Evolutionary conservation across 2,888 invertebrate genomes (phyloP), one percentile per base, ranked within the genome.

Genomic region (Escarpia spicata): DNA sequence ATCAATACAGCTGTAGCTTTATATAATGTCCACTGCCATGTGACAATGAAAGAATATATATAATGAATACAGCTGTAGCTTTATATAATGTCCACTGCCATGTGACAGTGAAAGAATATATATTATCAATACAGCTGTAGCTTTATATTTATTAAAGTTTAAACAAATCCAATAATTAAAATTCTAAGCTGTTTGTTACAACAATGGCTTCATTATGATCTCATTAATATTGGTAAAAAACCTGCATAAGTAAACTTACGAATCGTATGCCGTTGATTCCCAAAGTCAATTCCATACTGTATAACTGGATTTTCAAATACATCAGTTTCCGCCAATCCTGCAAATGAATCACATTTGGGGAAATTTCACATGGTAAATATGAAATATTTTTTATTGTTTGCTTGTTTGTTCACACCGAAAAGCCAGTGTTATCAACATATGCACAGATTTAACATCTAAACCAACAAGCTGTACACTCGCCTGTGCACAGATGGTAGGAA

Each of bases 281-380:
- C 26, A 95, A 93, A 3, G 94, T 94, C 10, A 94, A 91, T 45
- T 95, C 93, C 94, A 95, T 95, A 60, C 94, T 93, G 92, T 94
- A 95, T 91, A 95, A 95, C 58, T 94, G 94, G 3, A 95, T 93
- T 90, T 92, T 93, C 45, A 95, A 43, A 92, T 93, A 94, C 43
- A 94, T 92, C 37, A 93, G 93, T 92, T 93, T 93, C 43, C 93
- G 93, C 94, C 95, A 95, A 90, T 93, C 94, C 94, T 93, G 90
- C n/a, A 92, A 92, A 26, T 4, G 75, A 75, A 75, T 15, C 19
- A 75, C 19, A 75, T 75, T 26, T 15, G 3, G 26, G 75, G 75
- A 26, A 75, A 75, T 75, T 15, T 52, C 37, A 37, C 37, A 15
- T 2, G 9, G 9, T 52, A 52, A 52, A 52, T 52, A 9, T 52